phyloP scores from a whole-genome alignment of 2,888 invertebrate species.

The Tetragnatha montana region DNA sequence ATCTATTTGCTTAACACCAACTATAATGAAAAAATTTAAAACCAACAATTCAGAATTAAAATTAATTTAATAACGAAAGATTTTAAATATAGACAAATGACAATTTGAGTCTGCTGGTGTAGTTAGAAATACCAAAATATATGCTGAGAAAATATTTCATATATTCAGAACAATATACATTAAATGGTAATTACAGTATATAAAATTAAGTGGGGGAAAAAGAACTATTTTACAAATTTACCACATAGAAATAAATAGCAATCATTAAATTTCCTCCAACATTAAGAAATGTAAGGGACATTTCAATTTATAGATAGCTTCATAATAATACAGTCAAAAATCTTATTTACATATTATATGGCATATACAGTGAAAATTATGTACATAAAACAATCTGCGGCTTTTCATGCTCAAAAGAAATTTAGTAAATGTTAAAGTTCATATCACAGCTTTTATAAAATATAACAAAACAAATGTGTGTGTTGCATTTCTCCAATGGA shows the following conservation, averaged over 20 bases:
- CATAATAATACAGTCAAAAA: slow-evolving; percentile 10
- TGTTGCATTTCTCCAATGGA: neutral
- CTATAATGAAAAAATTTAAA: neutral
- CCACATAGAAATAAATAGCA: slow-evolving; percentile 44
- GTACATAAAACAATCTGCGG: slow-evolving; percentile 57
- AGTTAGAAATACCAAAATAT: slow-evolving; percentile 67
- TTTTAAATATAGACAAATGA: slow-evolving; percentile 20
- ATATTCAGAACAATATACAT: slow-evolving; percentile 57
- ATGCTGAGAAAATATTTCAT: slow-evolving; percentile 64
- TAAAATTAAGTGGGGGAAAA: slow-evolving; percentile 25
- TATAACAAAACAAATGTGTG: slow-evolving; percentile 10
- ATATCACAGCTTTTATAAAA: slow-evolving; percentile 68
- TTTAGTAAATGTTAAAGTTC: slow-evolving; percentile 47
- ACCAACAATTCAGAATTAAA: slow-evolving; percentile 17
- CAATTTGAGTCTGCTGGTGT: slow-evolving; percentile 11
- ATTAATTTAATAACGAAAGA: slow-evolving; percentile 51
- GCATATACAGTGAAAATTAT: slow-evolving; percentile 66
- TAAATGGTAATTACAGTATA: slow-evolving; percentile 55
- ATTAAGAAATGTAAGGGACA: slow-evolving; percentile 20
- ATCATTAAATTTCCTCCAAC: slow-evolving; percentile 20
- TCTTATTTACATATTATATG: slow-evolving; percentile 36
- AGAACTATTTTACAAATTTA: slow-evolving; percentile 49
- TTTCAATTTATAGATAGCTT: slow-evolving; percentile 12
- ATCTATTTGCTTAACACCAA: too few species aligned
- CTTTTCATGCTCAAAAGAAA: slow-evolving; percentile 50